Evolutionary conservation across 37 sponge, comb jelly and placozoan species (phyloP).

Genomic region (Eunapius fragilis): DNA sequence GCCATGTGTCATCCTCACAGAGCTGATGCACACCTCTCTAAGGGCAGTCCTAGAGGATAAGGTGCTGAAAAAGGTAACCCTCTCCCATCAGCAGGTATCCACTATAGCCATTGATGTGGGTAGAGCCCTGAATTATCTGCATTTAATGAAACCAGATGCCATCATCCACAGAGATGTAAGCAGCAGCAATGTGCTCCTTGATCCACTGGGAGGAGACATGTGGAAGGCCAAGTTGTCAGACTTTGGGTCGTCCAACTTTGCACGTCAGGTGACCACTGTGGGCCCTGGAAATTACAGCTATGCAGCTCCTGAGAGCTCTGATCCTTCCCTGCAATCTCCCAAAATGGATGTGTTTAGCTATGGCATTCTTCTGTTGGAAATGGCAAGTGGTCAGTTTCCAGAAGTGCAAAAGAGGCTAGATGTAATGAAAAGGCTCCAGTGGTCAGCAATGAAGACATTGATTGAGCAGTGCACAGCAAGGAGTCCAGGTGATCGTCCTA

Average conservation of each 20-base stretch:
- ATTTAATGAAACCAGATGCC: constrained; percentile 41
- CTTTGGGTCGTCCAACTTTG: constrained; percentile 70
- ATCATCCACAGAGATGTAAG: constrained; percentile 70
- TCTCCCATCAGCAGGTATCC: constrained; percentile 15
- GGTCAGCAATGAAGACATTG: neutral
- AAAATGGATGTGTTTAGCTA: constrained; percentile 70
- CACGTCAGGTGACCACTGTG: constrained; percentile 10
- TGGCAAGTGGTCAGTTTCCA: constrained; percentile 35
- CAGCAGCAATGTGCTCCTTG: constrained; percentile 58
- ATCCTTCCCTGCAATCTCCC: constrained; percentile 23
- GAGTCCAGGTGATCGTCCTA: constrained; percentile 1
- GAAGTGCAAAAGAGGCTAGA: constrained; percentile 6
- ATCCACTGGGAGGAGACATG: neutral
- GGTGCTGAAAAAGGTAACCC: neutral
- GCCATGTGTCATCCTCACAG: constrained; percentile 39
- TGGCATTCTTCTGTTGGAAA: constrained; percentile 63
- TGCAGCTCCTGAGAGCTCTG: constrained; percentile 62
- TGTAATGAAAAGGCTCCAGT: neutral
- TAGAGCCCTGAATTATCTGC: constrained; percentile 58
- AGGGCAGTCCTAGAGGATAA: constrained; percentile 27
- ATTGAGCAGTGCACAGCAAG: neutral
- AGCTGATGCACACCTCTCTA: constrained; percentile 56
- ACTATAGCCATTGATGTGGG: constrained; percentile 32
- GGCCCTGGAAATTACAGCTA: constrained; percentile 48
- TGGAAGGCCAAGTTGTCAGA: constrained; percentile 68